Evolutionary conservation across 2,113 vertebrate genomes (phyloP), one percentile per base, ranked within the genome.

Genomic region (Dromaius novaehollandiae): DNA sequence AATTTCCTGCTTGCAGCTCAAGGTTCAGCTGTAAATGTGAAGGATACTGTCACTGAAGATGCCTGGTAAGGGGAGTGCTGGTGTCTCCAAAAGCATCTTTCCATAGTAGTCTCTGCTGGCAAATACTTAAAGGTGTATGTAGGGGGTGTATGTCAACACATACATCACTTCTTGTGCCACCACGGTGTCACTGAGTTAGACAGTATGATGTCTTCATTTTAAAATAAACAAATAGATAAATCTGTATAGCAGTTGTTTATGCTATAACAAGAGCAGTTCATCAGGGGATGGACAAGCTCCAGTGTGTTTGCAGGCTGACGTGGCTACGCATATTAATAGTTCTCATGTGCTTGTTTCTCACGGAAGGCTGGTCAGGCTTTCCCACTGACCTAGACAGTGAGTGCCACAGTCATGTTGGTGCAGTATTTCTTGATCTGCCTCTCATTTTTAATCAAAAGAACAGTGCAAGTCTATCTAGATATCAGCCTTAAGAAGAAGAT

Each of bases 351-450:
- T 86, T 55, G 11, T 8, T 87, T 79, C 65, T 75, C 5, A 13
- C 3, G 70, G 40, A 20, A 55, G 69, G 6, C 3, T 4, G 28
- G 13, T 44, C 42, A 85, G 34, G 6, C 12, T 87, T 82, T 85
- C 42, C 34, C n/a, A 80, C 7, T 73, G 77, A 63, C 26, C 9
- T 15, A 19, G 16, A 20, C 18, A 63, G 17, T 6, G 40, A 80
- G 4, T 64, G 22, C 16, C 24, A 58, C 19, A 60, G 55, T 24
- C 46, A 34, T 0, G 0, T 14, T 6, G 51, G 3, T 56, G 28
- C 86, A 84, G 78, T 64, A 15, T 32, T 4, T 84, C 26, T 42
- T 34, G 5, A 20, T 51, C 36, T 86, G 9, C 60, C n/a, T 90
- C 24, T 55, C 5, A 5, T 13, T 79, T 90, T 56, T 44, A 91